Evolutionary conservation across 1,140 invertebrate genomes (phyloP).

Genomic region (Harlomillsia oculata): DNA sequence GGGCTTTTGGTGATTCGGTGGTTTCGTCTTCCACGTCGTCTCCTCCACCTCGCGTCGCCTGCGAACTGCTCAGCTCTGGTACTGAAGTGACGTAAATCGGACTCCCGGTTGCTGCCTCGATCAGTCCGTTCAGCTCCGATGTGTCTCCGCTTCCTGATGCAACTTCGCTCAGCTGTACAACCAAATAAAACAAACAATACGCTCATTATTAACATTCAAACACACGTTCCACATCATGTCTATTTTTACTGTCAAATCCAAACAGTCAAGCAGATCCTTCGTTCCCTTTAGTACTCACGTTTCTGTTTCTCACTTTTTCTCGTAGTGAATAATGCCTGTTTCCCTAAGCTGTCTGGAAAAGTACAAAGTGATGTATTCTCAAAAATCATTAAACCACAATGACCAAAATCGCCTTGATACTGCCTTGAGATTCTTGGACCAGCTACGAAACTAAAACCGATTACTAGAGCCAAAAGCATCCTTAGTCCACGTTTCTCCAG

Average conservation of each 20-base stretch:
- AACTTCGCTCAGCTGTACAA: slow-evolving; percentile 57
- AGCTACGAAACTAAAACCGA: too few species aligned
- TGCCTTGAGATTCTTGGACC: too few species aligned
- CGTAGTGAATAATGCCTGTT: too few species aligned
- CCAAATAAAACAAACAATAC: slow-evolving; percentile 14
- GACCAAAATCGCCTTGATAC: too few species aligned
- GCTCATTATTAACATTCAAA: not conserved
- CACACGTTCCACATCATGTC: not conserved
- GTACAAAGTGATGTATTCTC: too few species aligned
- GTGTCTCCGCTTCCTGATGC: slow-evolving; percentile 47
- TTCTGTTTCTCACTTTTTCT: too few species aligned
- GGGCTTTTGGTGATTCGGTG: not conserved
- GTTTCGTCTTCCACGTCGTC: slow-evolving; percentile 7
- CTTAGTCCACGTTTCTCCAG: too few species aligned
- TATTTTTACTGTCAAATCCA: not conserved
- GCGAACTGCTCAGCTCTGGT: slow-evolving; percentile 46
- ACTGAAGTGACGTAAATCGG: slow-evolving; percentile 69
- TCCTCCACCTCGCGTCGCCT: slow-evolving; percentile 38
- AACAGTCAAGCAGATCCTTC: not conserved
- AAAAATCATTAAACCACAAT: too few species aligned
- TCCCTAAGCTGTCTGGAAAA: too few species aligned
- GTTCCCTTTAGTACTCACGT: too few species aligned
- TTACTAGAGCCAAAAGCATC: too few species aligned
- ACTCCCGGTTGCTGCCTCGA: slow-evolving; percentile 48
- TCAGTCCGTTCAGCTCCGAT: slow-evolving; percentile 57